These are phyloP conservation scores for Brevimyrus niger DNA, from an alignment of 2,113 vertebrate genomes.

Conservation along the genomic window DNA sequence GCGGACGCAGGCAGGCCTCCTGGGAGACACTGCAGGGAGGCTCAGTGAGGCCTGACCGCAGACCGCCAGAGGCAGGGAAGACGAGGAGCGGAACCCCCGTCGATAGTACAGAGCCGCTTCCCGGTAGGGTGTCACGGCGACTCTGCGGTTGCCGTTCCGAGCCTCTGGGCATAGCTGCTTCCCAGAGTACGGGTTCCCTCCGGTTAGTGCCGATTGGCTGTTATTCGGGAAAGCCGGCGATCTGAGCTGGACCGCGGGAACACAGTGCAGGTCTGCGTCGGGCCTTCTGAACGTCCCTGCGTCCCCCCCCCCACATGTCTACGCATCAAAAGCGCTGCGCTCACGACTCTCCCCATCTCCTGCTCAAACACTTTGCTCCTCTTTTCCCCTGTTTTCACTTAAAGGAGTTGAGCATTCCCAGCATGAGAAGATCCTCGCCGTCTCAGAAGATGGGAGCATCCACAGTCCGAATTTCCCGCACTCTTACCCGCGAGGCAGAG, in stretches of 20 bases:
- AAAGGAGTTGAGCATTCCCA: constrained; percentile 87
- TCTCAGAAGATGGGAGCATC: constrained; percentile 81
- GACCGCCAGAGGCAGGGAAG: neutral
- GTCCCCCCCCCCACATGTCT: neutral
- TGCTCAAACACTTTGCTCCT: neutral
- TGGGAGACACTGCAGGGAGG: neutral
- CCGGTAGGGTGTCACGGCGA: neutral
- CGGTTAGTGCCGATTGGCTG: neutral
- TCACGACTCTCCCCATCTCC: neutral
- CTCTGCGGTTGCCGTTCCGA: neutral
- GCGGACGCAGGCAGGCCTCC: neutral
- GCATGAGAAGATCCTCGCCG: constrained; percentile 84
- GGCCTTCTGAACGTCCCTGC: neutral
- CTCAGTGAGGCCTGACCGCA: neutral
- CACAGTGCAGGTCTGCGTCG: neutral
- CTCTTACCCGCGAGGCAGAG: constrained; percentile 80
- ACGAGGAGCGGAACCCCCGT: neutral
- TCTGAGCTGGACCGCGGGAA: neutral
- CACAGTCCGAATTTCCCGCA: constrained; percentile 91
- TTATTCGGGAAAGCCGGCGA: neutral
- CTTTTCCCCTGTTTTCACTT: constrained; percentile 43
- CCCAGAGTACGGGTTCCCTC: neutral
- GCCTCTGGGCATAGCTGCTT: neutral
- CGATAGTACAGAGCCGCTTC: neutral
- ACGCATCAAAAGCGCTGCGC: neutral